Base-by-base conservation (phyloP, 37 sponge, comb jelly and placozoan species). In the Eunapius fragilis region DNA sequence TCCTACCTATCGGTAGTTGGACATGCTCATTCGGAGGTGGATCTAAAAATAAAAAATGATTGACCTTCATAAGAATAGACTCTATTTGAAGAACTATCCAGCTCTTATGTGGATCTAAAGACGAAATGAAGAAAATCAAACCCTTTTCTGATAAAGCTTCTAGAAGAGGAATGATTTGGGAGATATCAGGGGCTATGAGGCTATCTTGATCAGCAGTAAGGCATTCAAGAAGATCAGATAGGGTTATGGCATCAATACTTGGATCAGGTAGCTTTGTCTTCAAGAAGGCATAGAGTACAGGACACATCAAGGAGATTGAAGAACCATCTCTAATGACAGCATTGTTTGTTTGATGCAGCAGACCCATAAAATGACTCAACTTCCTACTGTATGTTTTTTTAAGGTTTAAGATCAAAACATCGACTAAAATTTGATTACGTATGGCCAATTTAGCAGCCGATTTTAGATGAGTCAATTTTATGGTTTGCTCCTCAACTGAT, bases 241-340 rank as follows among this genome's bases (percentile, higher is more conserved):
- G 13, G 12, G 22, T 32, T 23, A 68, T 68, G 31, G 34, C 80
- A 31, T 68, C 34, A 4, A 2, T 6, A 58, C 14, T 19, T 32
- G 26, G 32, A 27, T 17, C 58, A 58, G 69, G n/a, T 68, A 80
- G 80, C 13, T 25, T 68, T 12, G 4, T 10, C 12, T 26, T 80
- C 31, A 80, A 68, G 32, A 68, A 31, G 35, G 80, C 80, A 68
- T 80, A 37, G 37, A 80, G 37, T 33, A 80, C 28, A 32, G 41
- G 22, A 10, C 68, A 31, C 28, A 32, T 5, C 34, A 31, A 31
- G 68, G 68, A 80, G 35, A 32, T 80, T 23, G 19, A 3, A 33
- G 35, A 19, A 33, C 36, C 24, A 4, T 31, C 33, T 32, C 25
- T 13, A 33, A 80, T 24, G 17, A 58, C 58, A 58, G 58, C 7